These are phyloP conservation scores for Ophiothrix spiculata DNA, from an alignment of 35 echinoderm and acorn worm genomes.

Conservation along the genomic window DNA sequence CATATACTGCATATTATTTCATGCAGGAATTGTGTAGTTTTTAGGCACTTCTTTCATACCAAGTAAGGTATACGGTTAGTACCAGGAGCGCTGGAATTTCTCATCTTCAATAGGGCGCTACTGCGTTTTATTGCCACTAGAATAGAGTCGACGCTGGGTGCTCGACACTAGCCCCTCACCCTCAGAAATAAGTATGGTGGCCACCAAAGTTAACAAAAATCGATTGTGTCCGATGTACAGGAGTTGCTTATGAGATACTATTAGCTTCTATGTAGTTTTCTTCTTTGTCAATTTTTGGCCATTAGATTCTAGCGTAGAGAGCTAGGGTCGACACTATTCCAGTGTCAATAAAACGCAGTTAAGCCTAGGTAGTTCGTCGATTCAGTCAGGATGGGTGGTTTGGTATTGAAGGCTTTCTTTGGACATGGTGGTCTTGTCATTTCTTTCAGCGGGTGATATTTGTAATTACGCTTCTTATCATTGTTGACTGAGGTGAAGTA, in stretches of 20 bases:
- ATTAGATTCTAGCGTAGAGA: too few relatives aligned
- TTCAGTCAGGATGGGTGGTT: background rate
- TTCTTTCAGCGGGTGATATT: background rate
- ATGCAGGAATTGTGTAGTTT: background rate
- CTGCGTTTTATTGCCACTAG: too few relatives aligned
- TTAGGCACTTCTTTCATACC: background rate
- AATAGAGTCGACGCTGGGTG: too few relatives aligned
- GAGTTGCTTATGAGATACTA: too few relatives aligned
- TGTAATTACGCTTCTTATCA: background rate
- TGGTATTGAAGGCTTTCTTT: background rate
- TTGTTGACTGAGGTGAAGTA: background rate
- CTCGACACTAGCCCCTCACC: too few relatives aligned
- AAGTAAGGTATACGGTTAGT: slow-evolving; percentile 1
- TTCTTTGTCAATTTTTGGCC: too few relatives aligned
- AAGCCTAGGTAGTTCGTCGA: background rate
- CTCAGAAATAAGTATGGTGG: too few relatives aligned
- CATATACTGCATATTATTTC: background rate
- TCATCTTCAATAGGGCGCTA: background rate
- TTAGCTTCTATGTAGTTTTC: too few relatives aligned
- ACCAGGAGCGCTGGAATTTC: background rate
- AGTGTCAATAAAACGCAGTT: too few relatives aligned
- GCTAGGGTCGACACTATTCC: too few relatives aligned
- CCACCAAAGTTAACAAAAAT: too few relatives aligned
- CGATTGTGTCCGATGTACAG: too few relatives aligned
- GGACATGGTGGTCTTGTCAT: background rate